These are phyloP conservation scores for Cyclopterus lumpus DNA, from an alignment of 2,797 vertebrate genomes.

Conservation along the genomic window DNA sequence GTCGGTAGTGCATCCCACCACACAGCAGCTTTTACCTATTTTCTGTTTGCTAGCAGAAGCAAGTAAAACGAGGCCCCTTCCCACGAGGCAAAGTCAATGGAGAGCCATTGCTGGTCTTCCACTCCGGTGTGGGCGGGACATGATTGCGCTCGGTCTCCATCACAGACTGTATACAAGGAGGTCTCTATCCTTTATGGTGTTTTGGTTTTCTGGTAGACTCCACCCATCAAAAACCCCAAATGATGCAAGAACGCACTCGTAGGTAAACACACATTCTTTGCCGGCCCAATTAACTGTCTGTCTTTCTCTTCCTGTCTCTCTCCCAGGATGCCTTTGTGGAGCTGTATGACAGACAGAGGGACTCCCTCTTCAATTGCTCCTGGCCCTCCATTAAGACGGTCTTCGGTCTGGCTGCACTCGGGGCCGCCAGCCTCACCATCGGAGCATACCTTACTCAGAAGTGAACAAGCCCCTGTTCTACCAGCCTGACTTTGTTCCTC, in stretches of 20 bases:
- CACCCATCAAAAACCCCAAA: conserved; percentile 22
- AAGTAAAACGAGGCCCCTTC: neutral
- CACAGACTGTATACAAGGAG: neutral
- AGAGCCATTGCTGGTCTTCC: neutral
- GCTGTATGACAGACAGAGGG: conserved; percentile 90
- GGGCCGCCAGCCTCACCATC: conserved; percentile 95
- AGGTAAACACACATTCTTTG: conserved; percentile 22
- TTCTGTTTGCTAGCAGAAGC: no score
- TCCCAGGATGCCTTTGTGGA: conserved; percentile 96
- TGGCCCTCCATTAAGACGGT: conserved; percentile 97
- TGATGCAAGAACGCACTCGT: conserved; percentile 2
- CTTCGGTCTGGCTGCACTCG: conserved; percentile 92
- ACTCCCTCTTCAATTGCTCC: conserved; percentile 91
- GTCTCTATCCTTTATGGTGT: neutral
- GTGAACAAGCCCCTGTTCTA: conserved; percentile 78
- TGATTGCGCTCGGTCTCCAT: neutral
- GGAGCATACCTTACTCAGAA: conserved; percentile 97
- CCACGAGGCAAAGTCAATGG: no score
- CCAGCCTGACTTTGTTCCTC: conserved; percentile 37
- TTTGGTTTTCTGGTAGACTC: neutral
- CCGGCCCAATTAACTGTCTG: conserved; percentile 17
- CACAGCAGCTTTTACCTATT: neutral
- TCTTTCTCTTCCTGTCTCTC: conserved; percentile 27
- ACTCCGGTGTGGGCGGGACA: neutral
- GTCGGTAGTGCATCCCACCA: neutral